Conservation (phyloP, 2,888 invertebrate genomes). For the Ormyrus nitidulus region DNA sequence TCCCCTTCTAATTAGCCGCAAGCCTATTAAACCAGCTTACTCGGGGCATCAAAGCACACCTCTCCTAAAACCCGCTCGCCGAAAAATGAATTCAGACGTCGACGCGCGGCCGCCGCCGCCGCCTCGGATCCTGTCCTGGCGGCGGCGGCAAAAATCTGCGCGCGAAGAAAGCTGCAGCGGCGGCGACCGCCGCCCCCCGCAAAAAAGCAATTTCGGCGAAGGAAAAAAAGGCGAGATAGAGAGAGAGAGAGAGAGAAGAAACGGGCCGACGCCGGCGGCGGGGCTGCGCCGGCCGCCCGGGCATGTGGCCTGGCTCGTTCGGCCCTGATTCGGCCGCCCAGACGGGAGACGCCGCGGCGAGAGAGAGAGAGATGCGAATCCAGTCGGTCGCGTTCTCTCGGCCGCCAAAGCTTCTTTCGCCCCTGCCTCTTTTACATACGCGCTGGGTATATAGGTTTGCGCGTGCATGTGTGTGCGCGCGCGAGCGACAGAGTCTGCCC, state of each 20-base stretch:
- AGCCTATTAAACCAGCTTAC: not conserved
- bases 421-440: not conserved
- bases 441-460: not conserved
- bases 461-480: no score
- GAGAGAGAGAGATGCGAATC: no score
- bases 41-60: not conserved
- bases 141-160: no score
- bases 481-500: no score
- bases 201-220: constrained; percentile 60
- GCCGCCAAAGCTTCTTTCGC: not conserved
- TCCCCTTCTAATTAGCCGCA: not conserved
- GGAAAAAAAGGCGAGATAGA: constrained; percentile 41
- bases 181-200: constrained; percentile 16
- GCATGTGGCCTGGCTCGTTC: not conserved
- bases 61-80: no score
- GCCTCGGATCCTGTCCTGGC: no score
- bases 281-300: not conserved
- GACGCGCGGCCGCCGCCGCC: no score
- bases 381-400: no score
- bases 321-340: not conserved
- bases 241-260: constrained; percentile 17
- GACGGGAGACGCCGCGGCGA: not conserved
- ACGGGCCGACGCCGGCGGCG: constrained; percentile 3
- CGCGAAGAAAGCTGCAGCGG: no score
- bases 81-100: no score